Evolutionary conservation across 2,888 invertebrate species (phyloP), one percentile per base, ranked within the genome.

Genomic region (Acleris holmiana): DNA sequence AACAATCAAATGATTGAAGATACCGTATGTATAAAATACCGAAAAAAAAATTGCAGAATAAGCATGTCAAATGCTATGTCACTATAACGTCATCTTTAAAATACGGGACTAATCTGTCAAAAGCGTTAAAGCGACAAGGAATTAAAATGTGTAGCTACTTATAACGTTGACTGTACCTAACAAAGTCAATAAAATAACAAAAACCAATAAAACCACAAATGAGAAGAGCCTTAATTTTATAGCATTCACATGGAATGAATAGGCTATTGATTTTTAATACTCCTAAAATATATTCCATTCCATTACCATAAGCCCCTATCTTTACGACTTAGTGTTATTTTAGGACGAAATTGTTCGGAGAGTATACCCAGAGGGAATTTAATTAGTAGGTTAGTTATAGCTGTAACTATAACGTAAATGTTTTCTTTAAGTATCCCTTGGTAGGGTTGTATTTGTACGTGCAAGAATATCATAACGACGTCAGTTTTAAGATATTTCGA

Each of bases 311-410:
- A 67, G 76, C 73, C 73, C 73, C 71, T 74, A 78, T 77, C 75
- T 78, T 76, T 72, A 69, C 71, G 73, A 73, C 78, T 76, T 76
- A 74, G 59, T 83, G 77, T 85, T 85, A 76, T 83, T 82, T 83
- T 84, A 84, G 82, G 85, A 81, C 77, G 73, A 76, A 65, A 82
- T 79, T 76, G 75, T 72, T 74, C 76, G 70, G 67, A 76, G 76
- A 72, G 50, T 44, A 49, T 46, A 65, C 69, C 69, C 71, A 69
- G 72, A 74, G 73, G 55, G 71, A 76, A 78, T 76, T 74, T 75
- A 76, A 78, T 78, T 74, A 76, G 74, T 68, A 66, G 67, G 35
- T 35, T 69, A 71, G 67, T 50, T 54, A 67, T 59, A 59, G 63
- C 59, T 56, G 55, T 65, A 60, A 65, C 65, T 65, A 55, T 50